A percentile compares a stretch with the other conserved stretches of the same genome.
phyloP scores from a whole-genome alignment of 2,797 vertebrate genomes.

The Sebastes iracundus region DNA sequence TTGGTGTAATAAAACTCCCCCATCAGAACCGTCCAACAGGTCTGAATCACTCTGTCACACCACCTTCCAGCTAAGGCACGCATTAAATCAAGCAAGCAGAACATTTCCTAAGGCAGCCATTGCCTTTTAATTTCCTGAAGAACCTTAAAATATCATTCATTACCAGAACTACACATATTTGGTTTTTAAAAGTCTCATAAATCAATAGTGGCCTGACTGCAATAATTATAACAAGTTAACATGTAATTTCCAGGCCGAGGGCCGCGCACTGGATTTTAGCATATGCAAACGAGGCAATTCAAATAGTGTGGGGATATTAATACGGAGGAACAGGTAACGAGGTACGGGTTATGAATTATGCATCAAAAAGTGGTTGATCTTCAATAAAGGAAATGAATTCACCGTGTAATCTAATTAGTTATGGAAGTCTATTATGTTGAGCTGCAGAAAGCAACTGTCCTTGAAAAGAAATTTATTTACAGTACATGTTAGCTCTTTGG shows the following conservation, averaged over 20 bases:
- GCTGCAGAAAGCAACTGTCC: conserved; percentile 99
- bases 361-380: conserved; percentile 99
- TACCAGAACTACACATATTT: conserved; percentile 99
- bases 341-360: conserved; percentile 99
- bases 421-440: conserved; percentile 99
- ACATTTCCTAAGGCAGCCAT: conserved; percentile 99
- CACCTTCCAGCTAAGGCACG: conserved; percentile 99
- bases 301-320: conserved; percentile 99
- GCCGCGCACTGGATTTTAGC: conserved; percentile 97
- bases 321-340: conserved; percentile 99
- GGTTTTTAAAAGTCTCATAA: conserved; percentile 99
- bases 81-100: conserved; percentile 99
- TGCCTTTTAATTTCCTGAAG: conserved; percentile 99
- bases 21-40: conserved; percentile 99
- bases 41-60: conserved; percentile 99
- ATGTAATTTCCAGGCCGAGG: conserved; percentile 99
- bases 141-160: conserved; percentile 99
- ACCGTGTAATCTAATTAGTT: conserved; percentile 99
- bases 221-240: conserved; percentile 99
- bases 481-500: conserved; percentile 97
- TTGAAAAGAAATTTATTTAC: conserved; percentile 99
- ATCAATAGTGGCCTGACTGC: conserved; percentile 99
- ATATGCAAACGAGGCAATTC: conserved; percentile 99
- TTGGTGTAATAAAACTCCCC: conserved; percentile 99
- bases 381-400: conserved; percentile 99